Conservation (phyloP, 2,888 invertebrate genomes). For the Dicyrtoma fusca region DNA sequence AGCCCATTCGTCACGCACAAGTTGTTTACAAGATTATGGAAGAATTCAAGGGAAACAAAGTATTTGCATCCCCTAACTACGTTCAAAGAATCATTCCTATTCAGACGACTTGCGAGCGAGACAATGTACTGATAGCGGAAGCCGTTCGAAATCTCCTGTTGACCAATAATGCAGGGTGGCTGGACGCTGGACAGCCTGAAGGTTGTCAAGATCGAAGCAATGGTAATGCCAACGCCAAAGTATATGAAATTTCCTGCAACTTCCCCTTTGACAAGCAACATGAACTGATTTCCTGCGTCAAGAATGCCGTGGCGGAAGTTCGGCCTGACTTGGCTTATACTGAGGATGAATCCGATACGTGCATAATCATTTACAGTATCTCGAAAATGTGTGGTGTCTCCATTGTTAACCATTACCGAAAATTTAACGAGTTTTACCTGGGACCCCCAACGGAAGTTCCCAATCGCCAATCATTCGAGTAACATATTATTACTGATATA, state of each 20-base stretch:
- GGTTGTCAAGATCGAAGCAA: no score
- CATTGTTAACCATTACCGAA: not conserved
- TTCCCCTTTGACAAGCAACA: not conserved
- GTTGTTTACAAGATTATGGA: constrained; percentile 20
- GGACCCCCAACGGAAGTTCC: not conserved
- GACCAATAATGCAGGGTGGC: no score
- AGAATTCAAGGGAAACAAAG: not conserved
- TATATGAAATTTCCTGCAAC: not conserved
- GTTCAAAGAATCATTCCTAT: constrained; percentile 14
- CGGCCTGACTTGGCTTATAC: not conserved
- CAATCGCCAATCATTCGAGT: no score
- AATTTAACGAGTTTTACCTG: not conserved
- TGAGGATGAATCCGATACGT: not conserved
- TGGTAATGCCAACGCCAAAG: not conserved
- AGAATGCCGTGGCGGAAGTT: not conserved
- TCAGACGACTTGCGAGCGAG: not conserved
- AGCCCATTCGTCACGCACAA: not conserved
- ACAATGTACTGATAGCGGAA: no score
- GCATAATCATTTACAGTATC: not conserved
- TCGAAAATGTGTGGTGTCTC: not conserved
- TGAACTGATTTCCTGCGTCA: not conserved
- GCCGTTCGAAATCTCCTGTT: no score
- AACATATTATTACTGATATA: no score
- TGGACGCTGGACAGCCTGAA: no score
- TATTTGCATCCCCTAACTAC: not conserved